Evolutionary conservation across 30 jellyfish, hydroid and myxozoan genomes (phyloP).

Genomic region (Euphysa ruthae): DNA sequence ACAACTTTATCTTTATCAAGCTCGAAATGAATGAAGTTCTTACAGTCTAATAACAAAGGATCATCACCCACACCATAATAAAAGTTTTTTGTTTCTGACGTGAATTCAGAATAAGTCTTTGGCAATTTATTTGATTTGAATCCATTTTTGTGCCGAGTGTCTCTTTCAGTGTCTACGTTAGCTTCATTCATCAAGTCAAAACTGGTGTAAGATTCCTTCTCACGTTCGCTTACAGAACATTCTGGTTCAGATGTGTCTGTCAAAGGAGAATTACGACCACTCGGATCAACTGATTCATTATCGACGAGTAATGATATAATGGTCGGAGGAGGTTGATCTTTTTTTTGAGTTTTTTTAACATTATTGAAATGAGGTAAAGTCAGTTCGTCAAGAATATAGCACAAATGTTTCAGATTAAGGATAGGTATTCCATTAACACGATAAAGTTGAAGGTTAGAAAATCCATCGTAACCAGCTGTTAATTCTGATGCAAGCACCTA

Average conservation of each 20-base stretch:
- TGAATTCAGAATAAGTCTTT: constrained; percentile 32
- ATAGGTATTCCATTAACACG: constrained; percentile 64
- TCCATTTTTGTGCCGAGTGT: not conserved
- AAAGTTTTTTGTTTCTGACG: constrained; percentile 21
- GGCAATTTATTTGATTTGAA: too few relatives aligned
- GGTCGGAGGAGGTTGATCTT: too few relatives aligned
- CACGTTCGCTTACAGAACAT: not conserved
- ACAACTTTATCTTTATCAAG: constrained; percentile 52
- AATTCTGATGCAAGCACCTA: constrained; percentile 66
- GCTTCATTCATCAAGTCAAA: not conserved
- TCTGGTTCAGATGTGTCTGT: too few relatives aligned
- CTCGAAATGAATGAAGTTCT: constrained; percentile 46
- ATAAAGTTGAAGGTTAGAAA: constrained; percentile 45
- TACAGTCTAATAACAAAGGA: constrained; percentile 47
- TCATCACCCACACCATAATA: constrained; percentile 34
- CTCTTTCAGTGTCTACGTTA: not conserved
- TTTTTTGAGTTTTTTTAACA: too few relatives aligned
- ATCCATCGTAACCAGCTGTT: constrained; percentile 68
- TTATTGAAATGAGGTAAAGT: constrained; percentile 40
- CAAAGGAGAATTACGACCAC: too few relatives aligned
- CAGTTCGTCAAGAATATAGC: constrained; percentile 33
- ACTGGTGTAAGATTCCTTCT: not conserved
- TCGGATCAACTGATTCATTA: too few relatives aligned
- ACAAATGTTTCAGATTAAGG: constrained; percentile 45
- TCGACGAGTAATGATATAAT: too few relatives aligned